Conservation (phyloP, 2,797 vertebrate species). For the Acomys russatus region DNA sequence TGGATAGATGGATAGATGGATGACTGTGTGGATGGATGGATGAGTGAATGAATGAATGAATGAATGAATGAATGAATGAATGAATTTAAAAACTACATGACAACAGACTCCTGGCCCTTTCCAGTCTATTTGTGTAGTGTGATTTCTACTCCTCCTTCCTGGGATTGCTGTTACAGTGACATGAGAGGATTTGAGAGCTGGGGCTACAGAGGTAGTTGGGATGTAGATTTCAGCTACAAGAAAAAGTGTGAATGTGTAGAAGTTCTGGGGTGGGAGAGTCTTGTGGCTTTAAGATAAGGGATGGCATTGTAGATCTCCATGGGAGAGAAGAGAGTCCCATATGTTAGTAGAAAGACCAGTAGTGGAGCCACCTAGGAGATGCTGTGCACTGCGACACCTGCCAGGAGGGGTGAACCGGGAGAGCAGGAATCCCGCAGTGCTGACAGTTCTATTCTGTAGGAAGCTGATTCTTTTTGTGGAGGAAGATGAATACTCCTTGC, state of each 20-base stretch:
- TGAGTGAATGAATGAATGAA: neutral
- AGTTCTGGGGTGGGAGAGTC: too few species aligned
- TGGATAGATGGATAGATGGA: neutral
- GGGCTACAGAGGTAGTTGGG: neutral
- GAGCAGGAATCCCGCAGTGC: neutral
- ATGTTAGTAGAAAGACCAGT: neutral
- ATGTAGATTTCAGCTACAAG: neutral
- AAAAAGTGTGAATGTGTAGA: neutral
- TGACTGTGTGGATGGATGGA: neutral
- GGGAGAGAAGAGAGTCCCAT: neutral
- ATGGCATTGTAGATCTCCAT: neutral
- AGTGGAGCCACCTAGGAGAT: neutral
- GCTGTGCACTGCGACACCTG: neutral
- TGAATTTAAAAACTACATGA: neutral
- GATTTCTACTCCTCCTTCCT: neutral
- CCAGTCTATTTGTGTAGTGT: neutral
- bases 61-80: neutral
- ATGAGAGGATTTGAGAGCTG: neutral
- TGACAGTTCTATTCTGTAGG: conserved; percentile 62
- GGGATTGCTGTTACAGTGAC: neutral
- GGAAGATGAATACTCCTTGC: conserved; percentile 65
- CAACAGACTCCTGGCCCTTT: neutral
- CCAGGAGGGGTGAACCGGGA: neutral
- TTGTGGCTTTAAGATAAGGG: neutral
- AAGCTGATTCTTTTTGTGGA: conserved; percentile 59